phyloP scores from a whole-genome alignment of 2,113 vertebrate species.

The Smithornis capensis region DNA sequence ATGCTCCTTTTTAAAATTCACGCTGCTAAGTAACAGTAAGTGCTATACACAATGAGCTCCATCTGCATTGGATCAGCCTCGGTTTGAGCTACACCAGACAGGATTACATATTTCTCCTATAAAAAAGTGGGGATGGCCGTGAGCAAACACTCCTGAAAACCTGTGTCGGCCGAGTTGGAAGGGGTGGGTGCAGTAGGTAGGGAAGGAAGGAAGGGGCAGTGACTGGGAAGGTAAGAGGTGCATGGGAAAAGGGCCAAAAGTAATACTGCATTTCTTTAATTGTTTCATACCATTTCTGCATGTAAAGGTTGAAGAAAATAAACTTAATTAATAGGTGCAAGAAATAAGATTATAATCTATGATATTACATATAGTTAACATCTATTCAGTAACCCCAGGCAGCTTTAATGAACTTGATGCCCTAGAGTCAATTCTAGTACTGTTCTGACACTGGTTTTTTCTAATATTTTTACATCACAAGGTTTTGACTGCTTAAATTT shows the following conservation, averaged over 20 bases:
- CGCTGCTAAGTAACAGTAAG: not conserved
- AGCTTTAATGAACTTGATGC: not conserved
- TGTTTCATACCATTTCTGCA: not conserved
- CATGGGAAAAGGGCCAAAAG: not conserved
- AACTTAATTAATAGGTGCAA: not conserved
- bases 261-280: not conserved
- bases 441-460: not conserved
- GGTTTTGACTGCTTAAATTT: not conserved
- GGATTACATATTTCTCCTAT: not conserved
- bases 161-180: not conserved
- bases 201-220: not conserved
- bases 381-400: not conserved
- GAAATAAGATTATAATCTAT: not conserved
- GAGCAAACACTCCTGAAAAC: not conserved
- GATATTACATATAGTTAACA: not conserved
- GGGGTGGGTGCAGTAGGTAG: rapidly evolving
- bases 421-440: not conserved
- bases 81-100: not conserved
- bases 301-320: not conserved
- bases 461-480: not conserved
- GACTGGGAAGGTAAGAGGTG: not conserved
- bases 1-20: not conserved
- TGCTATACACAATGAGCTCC: not conserved
- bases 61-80: slow-evolving; percentile 3
- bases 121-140: not conserved